Evolutionary conservation across 1,140 invertebrate genomes (phyloP).

Genomic region (Triops cancriformis): DNA sequence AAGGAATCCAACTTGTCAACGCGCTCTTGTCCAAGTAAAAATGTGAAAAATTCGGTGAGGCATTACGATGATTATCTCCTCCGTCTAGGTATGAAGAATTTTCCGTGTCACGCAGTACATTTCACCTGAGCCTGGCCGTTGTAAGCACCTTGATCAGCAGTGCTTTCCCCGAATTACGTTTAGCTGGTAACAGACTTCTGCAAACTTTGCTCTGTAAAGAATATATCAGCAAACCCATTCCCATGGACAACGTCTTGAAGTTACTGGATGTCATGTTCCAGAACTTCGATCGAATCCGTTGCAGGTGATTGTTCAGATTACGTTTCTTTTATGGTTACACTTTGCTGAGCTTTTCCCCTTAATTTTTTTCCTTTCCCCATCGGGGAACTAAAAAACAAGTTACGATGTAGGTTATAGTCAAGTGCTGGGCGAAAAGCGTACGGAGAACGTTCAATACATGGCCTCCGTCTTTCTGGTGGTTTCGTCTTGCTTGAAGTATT

Average conservation of each 20-base stretch:
- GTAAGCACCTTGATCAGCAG: neutral
- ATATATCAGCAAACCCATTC: neutral
- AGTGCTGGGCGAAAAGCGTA: neutral
- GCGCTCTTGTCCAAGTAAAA: constrained; percentile 17
- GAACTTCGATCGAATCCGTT: neutral
- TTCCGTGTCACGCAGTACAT: neutral
- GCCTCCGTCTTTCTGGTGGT: neutral
- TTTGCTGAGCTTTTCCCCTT: neutral
- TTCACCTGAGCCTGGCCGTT: neutral
- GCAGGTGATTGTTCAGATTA: neutral
- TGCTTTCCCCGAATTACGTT: neutral
- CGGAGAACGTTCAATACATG: neutral
- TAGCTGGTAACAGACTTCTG: neutral
- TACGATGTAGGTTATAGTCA: neutral
- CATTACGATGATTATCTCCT: neutral
- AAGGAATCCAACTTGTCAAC: constrained; percentile 12
- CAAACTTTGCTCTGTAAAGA: neutral
- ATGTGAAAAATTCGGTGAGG: neutral
- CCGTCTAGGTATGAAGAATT: neutral
- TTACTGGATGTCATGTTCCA: neutral
- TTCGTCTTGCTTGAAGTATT: neutral
- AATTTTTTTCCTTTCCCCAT: too few species aligned
- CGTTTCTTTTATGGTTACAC: neutral
- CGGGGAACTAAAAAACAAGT: neutral
- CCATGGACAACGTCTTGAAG: neutral